Evolutionary conservation across 1,140 invertebrate species (phyloP).

Genomic region (Marisa cornuarietis): DNA sequence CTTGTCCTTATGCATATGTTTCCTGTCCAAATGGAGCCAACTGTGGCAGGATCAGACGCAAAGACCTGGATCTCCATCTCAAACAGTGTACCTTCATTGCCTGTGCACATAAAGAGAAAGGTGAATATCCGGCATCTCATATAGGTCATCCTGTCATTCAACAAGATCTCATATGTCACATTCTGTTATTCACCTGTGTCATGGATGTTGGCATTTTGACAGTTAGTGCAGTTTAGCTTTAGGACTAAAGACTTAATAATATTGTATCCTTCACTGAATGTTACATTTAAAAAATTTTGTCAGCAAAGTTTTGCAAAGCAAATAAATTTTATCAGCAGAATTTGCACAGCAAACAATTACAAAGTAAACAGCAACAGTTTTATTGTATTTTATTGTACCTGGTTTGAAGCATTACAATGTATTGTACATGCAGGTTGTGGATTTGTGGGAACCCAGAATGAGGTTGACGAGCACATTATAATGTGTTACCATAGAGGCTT

Average conservation of each 20-base stretch:
- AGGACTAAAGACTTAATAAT: not conserved
- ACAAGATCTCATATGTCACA: too few species aligned
- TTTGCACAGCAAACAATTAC: not conserved
- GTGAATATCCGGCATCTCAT: slow-evolving; percentile 1
- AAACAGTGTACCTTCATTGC: slow-evolving; percentile 33
- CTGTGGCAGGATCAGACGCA: slow-evolving; percentile 39
- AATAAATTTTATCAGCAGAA: not conserved
- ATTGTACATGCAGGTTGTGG: not conserved
- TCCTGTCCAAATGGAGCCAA: slow-evolving; percentile 43
- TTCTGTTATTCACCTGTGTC: not conserved
- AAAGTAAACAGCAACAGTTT: not conserved
- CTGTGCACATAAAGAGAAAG: slow-evolving; percentile 11
- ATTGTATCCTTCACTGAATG: not conserved
- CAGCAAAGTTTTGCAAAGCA: too few species aligned
- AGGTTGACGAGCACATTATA: not conserved
- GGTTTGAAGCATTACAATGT: too few species aligned
- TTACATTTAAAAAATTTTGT: not conserved
- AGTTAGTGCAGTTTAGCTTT: not conserved
- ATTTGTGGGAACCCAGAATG: not conserved
- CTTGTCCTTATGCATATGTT: slow-evolving; percentile 40
- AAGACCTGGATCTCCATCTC: slow-evolving; percentile 45
- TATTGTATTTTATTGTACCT: not conserved
- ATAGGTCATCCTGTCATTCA: not conserved
- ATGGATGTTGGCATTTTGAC: not conserved
- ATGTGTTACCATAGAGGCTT: not conserved